phyloP scores from a whole-genome alignment of 1,140 invertebrate genomes.

The Drosophila aff. region DNA sequence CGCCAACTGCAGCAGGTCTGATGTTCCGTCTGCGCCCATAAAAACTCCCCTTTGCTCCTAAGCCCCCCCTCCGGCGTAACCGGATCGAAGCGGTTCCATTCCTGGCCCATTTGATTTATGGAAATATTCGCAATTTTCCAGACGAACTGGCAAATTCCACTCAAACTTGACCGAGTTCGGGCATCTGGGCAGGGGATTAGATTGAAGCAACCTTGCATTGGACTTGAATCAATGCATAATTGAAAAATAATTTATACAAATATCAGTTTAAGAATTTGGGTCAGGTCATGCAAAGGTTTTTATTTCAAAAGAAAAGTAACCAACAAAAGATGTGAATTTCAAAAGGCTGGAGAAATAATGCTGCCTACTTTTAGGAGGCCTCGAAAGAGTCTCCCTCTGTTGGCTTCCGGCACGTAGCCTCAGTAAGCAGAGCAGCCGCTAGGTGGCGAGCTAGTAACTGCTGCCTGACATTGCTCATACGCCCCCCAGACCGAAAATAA shows the following conservation, averaged over 20 bases:
- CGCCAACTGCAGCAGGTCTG: slow-evolving; percentile 56
- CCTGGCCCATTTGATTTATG: slow-evolving; percentile 49
- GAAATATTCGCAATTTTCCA: slow-evolving; percentile 55
- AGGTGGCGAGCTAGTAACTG: slow-evolving; percentile 15
- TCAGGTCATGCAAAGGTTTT: neutral
- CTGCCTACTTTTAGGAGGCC: slow-evolving; percentile 22
- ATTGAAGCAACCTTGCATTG: slow-evolving; percentile 55
- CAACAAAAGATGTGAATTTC: neutral
- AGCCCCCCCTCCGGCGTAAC: slow-evolving; percentile 19
- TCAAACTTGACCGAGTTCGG: slow-evolving; percentile 69
- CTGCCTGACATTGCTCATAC: slow-evolving; percentile 58
- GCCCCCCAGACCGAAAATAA: slow-evolving; percentile 25
- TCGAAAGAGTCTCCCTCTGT: slow-evolving; percentile 13
- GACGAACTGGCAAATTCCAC: slow-evolving; percentile 23
- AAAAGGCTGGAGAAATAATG: neutral
- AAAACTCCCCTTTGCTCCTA: slow-evolving; percentile 18
- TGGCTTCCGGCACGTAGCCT: neutral
- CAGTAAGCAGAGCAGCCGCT: neutral
- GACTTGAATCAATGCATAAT: slow-evolving; percentile 2
- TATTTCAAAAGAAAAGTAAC: neutral
- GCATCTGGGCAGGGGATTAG: slow-evolving; percentile 39
- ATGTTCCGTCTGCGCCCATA: slow-evolving; percentile 41
- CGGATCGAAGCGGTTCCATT: slow-evolving; percentile 57
- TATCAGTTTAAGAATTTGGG: neutral
- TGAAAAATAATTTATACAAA: slow-evolving; percentile 23